Percentiles rank a stretch among this genome's conserved stretches.
phyloP scores from a whole-genome alignment of 1,140 invertebrate species.

The Agrilus planipennis region DNA sequence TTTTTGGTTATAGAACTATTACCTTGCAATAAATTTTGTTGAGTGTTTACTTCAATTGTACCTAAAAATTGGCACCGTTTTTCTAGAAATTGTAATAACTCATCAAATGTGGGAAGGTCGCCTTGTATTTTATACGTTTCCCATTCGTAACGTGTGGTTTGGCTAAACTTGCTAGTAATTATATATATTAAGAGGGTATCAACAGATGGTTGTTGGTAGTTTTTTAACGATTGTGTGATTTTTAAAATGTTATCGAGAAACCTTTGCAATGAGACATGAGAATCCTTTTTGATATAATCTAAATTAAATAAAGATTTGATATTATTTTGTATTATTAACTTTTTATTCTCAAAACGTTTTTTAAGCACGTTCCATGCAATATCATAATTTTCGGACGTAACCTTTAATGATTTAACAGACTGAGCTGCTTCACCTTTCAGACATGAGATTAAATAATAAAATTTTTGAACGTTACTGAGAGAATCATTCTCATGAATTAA shows the following conservation, averaged over 20 bases:
- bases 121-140: neutral
- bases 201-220: neutral
- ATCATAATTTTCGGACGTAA: neutral
- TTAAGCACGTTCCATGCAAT: constrained; percentile 6
- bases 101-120: constrained; percentile 1
- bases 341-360: constrained; percentile 2
- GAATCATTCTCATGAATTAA: constrained; percentile 4
- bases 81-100: constrained; percentile 2
- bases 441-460: constrained; percentile 9
- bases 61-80: constrained; percentile 3
- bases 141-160: neutral
- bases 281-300: neutral
- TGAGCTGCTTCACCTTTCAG: constrained; percentile 10
- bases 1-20: neutral
- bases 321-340: no score
- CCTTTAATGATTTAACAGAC: neutral
- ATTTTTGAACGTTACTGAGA: constrained; percentile 11
- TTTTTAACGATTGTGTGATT: neutral
- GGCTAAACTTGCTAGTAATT: neutral
- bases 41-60: no score
- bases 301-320: constrained; percentile 1
- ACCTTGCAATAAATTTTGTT: neutral
- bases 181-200: constrained; percentile 1
- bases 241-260: constrained; percentile 3
- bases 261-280: neutral